phyloP scores from a whole-genome alignment of 2,797 vertebrate species.

The Triplophysa bombifrons region DNA sequence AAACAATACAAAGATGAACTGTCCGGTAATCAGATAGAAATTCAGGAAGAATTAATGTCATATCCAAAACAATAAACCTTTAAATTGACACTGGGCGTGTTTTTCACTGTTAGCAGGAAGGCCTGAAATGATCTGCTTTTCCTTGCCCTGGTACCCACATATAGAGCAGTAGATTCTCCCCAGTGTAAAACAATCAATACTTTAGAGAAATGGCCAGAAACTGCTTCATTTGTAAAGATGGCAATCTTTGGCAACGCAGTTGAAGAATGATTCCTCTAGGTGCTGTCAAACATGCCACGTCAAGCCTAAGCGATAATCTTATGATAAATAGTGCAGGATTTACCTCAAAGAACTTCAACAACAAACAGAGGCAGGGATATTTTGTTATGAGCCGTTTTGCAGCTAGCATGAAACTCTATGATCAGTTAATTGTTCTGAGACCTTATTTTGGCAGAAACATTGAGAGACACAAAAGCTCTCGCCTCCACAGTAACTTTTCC shows the following conservation, averaged over 20 bases:
- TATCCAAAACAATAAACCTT: background rate
- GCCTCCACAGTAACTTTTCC: background rate
- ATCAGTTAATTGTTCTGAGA: conserved; percentile 12
- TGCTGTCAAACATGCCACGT: background rate
- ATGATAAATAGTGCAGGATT: background rate
- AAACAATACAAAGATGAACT: conserved; percentile 1
- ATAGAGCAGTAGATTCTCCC: background rate
- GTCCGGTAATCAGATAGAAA: background rate
- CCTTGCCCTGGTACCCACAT: background rate
- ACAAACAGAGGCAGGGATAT: conserved; percentile 1
- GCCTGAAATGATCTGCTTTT: background rate
- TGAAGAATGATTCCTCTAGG: background rate
- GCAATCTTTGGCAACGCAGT: background rate
- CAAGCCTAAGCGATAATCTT: background rate
- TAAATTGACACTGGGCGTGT: background rate
- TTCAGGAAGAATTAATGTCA: background rate
- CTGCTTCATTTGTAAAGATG: background rate
- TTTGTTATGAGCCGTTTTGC: background rate
- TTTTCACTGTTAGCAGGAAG: background rate
- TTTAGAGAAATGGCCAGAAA: background rate
- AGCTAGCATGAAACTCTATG: background rate
- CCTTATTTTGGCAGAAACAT: background rate
- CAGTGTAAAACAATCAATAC: background rate
- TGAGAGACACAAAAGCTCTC: conserved; percentile 4
- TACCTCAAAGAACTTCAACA: background rate